phyloP scores from a whole-genome alignment of 1,140 invertebrate species.

The Whitmania pigra region DNA sequence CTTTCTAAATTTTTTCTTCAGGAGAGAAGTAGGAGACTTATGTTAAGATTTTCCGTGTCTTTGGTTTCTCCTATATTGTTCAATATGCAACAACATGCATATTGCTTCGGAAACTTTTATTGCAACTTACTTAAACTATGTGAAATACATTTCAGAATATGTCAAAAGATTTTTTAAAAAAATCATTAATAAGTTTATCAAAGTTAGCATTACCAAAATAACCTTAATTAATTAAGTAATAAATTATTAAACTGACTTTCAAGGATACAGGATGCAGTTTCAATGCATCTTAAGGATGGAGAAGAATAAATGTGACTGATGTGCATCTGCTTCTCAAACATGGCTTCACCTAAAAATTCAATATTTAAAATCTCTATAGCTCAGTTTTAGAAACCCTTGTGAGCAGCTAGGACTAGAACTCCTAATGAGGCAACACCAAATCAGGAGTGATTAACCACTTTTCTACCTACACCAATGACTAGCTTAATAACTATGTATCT shows the following conservation, averaged over 20 bases:
- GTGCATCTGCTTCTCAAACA: conserved; percentile 53
- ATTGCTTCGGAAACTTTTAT: no score
- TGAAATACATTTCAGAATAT: conserved; percentile 8
- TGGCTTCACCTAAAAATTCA: conserved; percentile 44
- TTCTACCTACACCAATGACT: background rate
- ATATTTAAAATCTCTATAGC: conserved; percentile 1
- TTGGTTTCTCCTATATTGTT: no score
- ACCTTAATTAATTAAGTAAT: no score
- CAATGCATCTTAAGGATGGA: conserved; percentile 74
- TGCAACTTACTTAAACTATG: background rate
- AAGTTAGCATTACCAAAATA: background rate
- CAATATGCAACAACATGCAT: no score
- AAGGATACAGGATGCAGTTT: conserved; percentile 62
- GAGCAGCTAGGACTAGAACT: no score
- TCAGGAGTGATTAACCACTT: background rate
- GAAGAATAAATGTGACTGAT: conserved; percentile 68
- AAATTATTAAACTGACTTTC: conserved; percentile 29
- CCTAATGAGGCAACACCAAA: no score
- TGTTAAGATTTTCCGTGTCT: no score
- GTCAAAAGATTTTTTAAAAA: conserved; percentile 21
- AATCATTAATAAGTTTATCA: background rate
- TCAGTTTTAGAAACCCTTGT: no score
- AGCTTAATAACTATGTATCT: no score
- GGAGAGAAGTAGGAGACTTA: no score
- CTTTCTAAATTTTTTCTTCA: no score